These are phyloP conservation scores for Halichoerus grypus DNA, from an alignment of 2,113 vertebrate genomes.

Conservation along the genomic window DNA sequence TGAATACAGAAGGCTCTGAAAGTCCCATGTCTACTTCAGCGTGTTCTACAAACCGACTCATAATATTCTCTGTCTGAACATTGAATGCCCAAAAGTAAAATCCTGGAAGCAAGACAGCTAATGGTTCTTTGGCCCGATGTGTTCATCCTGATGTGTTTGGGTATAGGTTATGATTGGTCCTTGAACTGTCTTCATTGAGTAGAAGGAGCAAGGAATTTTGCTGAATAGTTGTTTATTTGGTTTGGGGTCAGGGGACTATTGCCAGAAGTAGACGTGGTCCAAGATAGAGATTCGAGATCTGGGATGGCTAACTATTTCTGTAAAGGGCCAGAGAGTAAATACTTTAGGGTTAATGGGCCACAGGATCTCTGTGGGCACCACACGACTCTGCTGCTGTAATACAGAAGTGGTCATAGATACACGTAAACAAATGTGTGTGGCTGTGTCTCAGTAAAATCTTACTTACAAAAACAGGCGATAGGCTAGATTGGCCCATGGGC, in stretches of 20 bases:
- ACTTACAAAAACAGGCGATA: not conserved
- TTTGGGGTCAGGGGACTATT: not conserved
- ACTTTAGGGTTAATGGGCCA: not conserved
- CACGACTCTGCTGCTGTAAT: not conserved
- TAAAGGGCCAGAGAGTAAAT: not conserved
- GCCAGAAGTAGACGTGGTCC: not conserved
- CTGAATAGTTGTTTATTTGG: not conserved
- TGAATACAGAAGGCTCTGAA: not conserved
- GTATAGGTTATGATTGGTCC: not conserved
- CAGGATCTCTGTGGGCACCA: not conserved
- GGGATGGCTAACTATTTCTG: not conserved
- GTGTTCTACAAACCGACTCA: not conserved
- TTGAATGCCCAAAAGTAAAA: not conserved
- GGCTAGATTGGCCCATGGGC: not conserved
- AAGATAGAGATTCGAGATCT: not conserved
- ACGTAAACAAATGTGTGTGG: not conserved
- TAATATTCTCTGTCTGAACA: not conserved
- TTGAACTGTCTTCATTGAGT: not conserved
- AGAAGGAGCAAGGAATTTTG: not conserved
- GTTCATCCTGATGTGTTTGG: not conserved
- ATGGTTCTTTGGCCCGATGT: not conserved
- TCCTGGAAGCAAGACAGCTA: not conserved
- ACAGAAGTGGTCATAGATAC: not conserved
- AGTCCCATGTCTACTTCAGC: not conserved
- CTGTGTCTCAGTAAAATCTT: not conserved